These are phyloP conservation scores for Drosophila cognata DNA, from an alignment of 2,888 invertebrate genomes.

Conservation along the genomic window DNA sequence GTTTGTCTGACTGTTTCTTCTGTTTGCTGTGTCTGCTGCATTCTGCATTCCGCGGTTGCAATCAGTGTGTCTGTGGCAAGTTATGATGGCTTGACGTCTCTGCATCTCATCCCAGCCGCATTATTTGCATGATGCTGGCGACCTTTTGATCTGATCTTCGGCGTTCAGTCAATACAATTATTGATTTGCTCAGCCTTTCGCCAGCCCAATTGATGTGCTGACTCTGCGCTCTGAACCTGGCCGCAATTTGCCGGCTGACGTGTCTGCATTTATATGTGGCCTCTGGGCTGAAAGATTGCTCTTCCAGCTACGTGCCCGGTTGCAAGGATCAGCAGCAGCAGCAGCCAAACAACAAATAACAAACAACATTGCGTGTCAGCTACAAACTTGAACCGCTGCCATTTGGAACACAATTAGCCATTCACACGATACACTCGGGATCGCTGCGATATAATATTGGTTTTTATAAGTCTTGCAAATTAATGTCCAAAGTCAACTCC, in stretches of 20 bases:
- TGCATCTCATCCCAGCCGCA: conserved; percentile 29
- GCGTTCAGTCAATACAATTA: conserved; percentile 76
- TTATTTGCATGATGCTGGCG: conserved; percentile 68
- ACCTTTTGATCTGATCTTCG: conserved; percentile 81
- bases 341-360: conserved; percentile 1
- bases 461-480: background rate
- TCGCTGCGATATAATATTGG: background rate
- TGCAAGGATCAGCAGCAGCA: conserved; percentile 10
- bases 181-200: conserved; percentile 73
- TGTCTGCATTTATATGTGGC: conserved; percentile 47
- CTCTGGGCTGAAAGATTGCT: conserved; percentile 50
- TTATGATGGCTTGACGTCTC: conserved; percentile 41
- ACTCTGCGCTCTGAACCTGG: conserved; percentile 36
- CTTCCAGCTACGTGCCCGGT: conserved; percentile 63
- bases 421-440: conserved; percentile 26
- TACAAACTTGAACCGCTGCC: conserved; percentile 8
- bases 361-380: conserved; percentile 36
- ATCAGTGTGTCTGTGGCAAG: conserved; percentile 47
- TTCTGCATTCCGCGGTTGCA: conserved; percentile 60
- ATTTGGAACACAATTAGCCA: conserved; percentile 65
- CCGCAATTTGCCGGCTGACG: conserved; percentile 68
- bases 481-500: background rate
- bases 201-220: conserved; percentile 49
- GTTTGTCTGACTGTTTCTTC: conserved; percentile 15
- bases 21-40: conserved; percentile 11